phyloP scores from a whole-genome alignment of 1,140 invertebrate species.

The Drosophila kohkoa region DNA sequence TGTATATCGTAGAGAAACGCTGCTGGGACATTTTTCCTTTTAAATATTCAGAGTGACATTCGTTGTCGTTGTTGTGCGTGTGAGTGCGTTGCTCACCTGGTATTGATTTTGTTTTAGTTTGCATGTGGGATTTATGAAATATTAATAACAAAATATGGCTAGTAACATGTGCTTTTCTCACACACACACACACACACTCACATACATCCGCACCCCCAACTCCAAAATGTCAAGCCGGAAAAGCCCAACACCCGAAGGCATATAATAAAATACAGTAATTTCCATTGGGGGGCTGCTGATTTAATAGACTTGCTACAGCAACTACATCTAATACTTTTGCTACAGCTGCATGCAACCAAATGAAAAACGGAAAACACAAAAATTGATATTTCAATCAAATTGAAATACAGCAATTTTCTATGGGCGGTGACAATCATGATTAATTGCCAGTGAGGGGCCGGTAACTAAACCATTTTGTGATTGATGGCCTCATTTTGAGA shows the following conservation, averaged over 20 bases:
- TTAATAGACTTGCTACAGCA: constrained; percentile 16
- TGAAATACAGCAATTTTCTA: constrained; percentile 25
- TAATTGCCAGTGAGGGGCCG: constrained; percentile 18
- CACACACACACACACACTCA: not conserved
- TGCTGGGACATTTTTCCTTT: constrained; percentile 24
- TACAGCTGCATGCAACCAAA: not conserved
- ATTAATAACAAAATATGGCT: constrained; percentile 70
- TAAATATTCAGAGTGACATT: constrained; percentile 46
- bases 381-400: constrained; percentile 45
- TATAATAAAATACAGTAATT: constrained; percentile 28
- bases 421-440: constrained; percentile 17
- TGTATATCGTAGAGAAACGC: not conserved
- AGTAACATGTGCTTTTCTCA: constrained; percentile 39
- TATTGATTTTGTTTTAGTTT: constrained; percentile 79
- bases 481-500: constrained; percentile 23
- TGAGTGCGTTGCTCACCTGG: constrained; percentile 44
- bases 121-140: constrained; percentile 79
- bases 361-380: not conserved
- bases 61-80: not conserved
- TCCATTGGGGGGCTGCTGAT: constrained; percentile 28
- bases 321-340: not conserved
- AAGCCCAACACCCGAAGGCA: constrained; percentile 5
- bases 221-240: not conserved
- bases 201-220: not conserved
- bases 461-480: constrained; percentile 10